Evolutionary conservation across 1,140 invertebrate species (phyloP).

Genomic region (Grapholita molesta): DNA sequence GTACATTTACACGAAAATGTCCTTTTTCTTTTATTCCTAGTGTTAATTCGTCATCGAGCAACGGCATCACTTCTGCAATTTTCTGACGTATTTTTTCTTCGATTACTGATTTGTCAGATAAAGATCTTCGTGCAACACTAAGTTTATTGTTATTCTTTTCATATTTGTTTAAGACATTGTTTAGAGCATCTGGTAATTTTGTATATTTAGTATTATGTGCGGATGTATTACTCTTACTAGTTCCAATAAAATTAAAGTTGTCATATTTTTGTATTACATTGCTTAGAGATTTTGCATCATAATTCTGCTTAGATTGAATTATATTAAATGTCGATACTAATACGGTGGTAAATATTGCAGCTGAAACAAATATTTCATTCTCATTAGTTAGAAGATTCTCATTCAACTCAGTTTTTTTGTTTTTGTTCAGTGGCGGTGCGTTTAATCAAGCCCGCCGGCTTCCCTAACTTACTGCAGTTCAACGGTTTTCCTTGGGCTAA

Average conservation of each 20-base stretch:
- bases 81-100: neutral
- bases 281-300: neutral
- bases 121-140: neutral
- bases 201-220: too few relatives aligned
- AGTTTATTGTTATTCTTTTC: neutral
- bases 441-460: too few relatives aligned
- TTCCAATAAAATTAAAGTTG: too few relatives aligned
- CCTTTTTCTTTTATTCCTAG: neutral
- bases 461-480: too few relatives aligned
- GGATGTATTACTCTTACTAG: too few relatives aligned
- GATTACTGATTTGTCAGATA: neutral
- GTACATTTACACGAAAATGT: neutral
- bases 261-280: too few relatives aligned
- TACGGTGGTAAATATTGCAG: neutral
- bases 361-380: neutral
- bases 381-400: neutral
- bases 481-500: too few relatives aligned
- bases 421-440: too few relatives aligned
- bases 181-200: neutral
- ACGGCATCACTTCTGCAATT: neutral
- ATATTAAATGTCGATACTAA: neutral
- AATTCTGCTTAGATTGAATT: neutral
- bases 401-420: too few relatives aligned
- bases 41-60: neutral
- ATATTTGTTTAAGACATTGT: neutral